Percentiles rank a stretch among this genome's conserved stretches.
Evolutionary conservation across 2,113 vertebrate genomes (phyloP).

Genomic region (Polyodon spathula): DNA sequence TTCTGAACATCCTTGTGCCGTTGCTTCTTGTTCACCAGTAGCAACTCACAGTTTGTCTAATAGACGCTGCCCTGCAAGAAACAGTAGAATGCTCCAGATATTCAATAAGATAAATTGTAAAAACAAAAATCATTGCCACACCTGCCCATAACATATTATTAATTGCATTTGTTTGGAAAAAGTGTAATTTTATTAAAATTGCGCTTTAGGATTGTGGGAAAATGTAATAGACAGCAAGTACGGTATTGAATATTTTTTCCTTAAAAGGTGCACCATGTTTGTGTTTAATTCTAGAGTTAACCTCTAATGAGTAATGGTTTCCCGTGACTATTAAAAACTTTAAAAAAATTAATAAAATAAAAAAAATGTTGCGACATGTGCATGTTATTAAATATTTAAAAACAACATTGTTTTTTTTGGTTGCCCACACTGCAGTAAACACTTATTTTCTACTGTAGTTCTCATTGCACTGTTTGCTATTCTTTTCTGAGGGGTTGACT

Average conservation of each 20-base stretch:
- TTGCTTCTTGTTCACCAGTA: background rate
- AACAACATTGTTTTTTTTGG: background rate
- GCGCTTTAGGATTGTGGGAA: background rate
- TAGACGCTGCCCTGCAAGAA: background rate
- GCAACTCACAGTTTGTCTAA: background rate
- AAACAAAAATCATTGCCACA: background rate
- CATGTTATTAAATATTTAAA: conserved; percentile 4
- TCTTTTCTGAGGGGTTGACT: too few species aligned
- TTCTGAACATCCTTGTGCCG: too few species aligned
- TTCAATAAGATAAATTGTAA: background rate
- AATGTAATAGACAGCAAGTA: conserved; percentile 2
- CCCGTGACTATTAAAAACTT: background rate
- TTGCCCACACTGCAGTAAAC: too few species aligned
- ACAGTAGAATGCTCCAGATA: background rate
- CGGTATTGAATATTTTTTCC: background rate
- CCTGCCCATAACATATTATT: conserved; percentile 3
- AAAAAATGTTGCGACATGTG: background rate
- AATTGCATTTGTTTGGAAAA: conserved; percentile 7
- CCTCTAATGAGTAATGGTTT: too few species aligned
- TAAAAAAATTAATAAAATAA: too few species aligned
- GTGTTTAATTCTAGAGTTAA: too few species aligned
- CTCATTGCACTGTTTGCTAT: too few species aligned
- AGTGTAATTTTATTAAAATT: conserved; percentile 6
- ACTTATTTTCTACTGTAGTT: too few species aligned
- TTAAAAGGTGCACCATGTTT: background rate